Evolutionary conservation across 1,140 invertebrate genomes (phyloP).

Genomic region (Leptonema lineaticorne): DNA sequence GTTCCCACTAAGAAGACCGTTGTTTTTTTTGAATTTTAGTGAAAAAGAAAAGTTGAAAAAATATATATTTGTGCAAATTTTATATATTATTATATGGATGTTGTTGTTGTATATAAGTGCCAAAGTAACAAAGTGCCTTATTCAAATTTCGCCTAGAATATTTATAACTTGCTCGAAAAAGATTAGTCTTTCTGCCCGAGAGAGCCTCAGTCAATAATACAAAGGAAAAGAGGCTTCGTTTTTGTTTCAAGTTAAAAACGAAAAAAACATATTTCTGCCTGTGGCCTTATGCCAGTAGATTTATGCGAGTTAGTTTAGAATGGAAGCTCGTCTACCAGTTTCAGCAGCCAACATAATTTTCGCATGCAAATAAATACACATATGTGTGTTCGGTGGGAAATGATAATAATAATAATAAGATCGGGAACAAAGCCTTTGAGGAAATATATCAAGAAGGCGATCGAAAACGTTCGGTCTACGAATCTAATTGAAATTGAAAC

Average conservation of each 20-base stretch:
- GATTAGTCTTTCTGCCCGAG: neutral
- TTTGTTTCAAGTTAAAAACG: neutral
- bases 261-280: neutral
- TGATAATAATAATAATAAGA: conserved; percentile 12
- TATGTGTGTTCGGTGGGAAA: neutral
- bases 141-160: no score
- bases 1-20: no score
- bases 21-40: no score
- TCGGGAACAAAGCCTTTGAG: neutral
- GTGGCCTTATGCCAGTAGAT: neutral
- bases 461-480: no score
- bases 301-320: no score
- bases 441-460: conserved; percentile 17
- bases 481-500: no score
- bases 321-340: neutral
- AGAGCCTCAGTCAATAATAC: neutral
- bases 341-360: neutral
- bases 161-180: no score
- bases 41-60: no score
- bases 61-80: no score
- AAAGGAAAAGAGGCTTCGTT: neutral
- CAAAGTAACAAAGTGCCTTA: no score
- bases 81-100: no score
- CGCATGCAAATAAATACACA: neutral
- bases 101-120: no score